Base-by-base conservation (phyloP, 1,140 invertebrate genomes). In the Rhagoletis pomonella region DNA sequence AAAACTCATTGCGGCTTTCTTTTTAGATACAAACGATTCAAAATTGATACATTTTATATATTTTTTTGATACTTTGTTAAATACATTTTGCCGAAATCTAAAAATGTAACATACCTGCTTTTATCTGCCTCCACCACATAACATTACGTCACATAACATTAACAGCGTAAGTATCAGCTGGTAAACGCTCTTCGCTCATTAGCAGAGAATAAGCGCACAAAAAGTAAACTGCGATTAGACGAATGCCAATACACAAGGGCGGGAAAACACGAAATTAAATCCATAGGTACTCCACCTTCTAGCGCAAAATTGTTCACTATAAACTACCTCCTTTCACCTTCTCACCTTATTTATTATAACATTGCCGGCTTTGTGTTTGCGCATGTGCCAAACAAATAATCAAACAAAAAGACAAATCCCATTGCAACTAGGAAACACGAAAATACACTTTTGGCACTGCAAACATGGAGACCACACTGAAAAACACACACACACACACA, bases 321-420 rank as follows among this genome's bases (percentile, higher is more conserved):
- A 29, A 67, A 67, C 29, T 67, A 17, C 29, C 17, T 55, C 47
- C 6, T 55, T 50, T 55, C 5, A 12, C 1, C 7, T 55, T 55
- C 5, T 55, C 14, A 9, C 47, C 73, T 81, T 81, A 19, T 81
- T 81, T 81, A 19, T 81, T 50, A 81, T 29, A 29, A 29, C 29
- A 29, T 77, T 55, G 73, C 73, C 73, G 73, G 73, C 73, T 19
- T 29, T 0, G 3, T 3, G 19, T 55, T 10, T 81, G 47, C 73
- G 73, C 73, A 81, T 81, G 73, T 55, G 73, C 73, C 73, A 81
- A 29, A 7, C 47, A 55, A 58, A 81, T 81, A 81, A 81, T 55
- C 73, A 58, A 81, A 81, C 19, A 55, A 19, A 55, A 81, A 19
- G 4, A 9, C 67, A 73, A 73, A 17, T 73, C 67, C 67, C 67